Conservation (phyloP, 2,113 vertebrate genomes). For the Triplophysa tibetana region DNA sequence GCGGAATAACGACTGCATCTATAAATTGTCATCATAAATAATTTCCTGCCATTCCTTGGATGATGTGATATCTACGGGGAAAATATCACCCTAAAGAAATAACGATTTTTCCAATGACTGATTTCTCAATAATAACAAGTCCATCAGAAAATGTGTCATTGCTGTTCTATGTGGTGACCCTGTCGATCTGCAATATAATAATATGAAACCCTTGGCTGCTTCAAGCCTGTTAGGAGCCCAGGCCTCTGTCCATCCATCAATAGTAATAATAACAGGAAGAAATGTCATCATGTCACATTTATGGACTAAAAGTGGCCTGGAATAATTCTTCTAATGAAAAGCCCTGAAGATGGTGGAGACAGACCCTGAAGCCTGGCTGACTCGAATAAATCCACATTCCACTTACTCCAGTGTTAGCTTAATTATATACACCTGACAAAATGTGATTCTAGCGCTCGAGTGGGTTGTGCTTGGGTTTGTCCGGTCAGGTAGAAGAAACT, state of each 20-base stretch:
- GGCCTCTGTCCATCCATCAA: constrained; percentile 27
- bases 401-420: not conserved
- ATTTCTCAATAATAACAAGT: not conserved
- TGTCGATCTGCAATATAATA: constrained; percentile 3
- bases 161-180: constrained; percentile 9
- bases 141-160: not conserved
- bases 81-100: not conserved
- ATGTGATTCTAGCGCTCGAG: not conserved
- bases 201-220: constrained; percentile 5
- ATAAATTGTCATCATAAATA: too few species aligned
- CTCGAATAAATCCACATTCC: constrained; percentile 24
- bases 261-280: constrained; percentile 24
- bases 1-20: not conserved
- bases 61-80: not conserved
- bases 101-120: not conserved
- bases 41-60: not conserved
- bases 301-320: not conserved
- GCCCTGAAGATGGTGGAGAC: not conserved
- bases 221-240: not conserved
- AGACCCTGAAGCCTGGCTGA: constrained; percentile 14
- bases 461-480: not conserved
- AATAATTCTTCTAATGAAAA: constrained; percentile 1
- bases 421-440: constrained; percentile 1
- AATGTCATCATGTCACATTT: constrained; percentile 27
- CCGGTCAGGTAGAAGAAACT: not conserved